These are phyloP conservation scores for Clivina fossor DNA, from an alignment of 2,888 invertebrate species.

Conservation along the genomic window DNA sequence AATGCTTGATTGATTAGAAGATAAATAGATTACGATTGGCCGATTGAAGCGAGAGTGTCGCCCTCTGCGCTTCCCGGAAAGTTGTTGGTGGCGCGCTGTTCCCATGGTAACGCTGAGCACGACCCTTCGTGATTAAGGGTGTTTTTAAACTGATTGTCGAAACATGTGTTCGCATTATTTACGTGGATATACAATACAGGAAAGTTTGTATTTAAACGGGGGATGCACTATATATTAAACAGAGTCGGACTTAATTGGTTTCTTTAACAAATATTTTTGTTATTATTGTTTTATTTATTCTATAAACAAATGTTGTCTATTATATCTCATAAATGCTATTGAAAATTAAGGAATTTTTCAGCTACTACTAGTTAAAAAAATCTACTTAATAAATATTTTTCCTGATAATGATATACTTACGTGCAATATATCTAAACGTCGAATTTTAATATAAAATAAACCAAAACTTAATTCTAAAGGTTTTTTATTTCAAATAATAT, in stretches of 20 bases:
- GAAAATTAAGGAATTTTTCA: no score
- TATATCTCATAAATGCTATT: no score
- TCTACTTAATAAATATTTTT: no score
- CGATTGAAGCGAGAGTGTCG: constrained; percentile 1
- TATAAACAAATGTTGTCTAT: neutral
- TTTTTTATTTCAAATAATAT: no score
- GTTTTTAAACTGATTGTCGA: constrained; percentile 32
- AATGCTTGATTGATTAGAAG: constrained; percentile 54
- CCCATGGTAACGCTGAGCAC: neutral
- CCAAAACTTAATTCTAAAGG: no score
- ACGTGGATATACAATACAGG: constrained; percentile 25
- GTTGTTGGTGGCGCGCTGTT: constrained; percentile 3
- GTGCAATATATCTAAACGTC: no score
- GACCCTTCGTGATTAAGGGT: constrained; percentile 16
- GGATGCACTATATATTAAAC: constrained; percentile 4
- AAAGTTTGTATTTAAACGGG: constrained; percentile 14
- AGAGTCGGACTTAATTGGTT: neutral
- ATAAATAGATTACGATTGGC: constrained; percentile 51
- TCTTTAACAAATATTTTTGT: neutral
- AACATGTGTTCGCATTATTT: constrained; percentile 34
- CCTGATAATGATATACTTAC: no score
- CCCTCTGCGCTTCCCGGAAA: neutral
- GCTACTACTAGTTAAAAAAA: no score
- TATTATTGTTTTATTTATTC: neutral
- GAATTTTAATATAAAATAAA: no score